Evolutionary conservation across 2,113 vertebrate species (phyloP), one percentile per base, ranked within the genome.

Genomic region (Mystacornis crossleyi): DNA sequence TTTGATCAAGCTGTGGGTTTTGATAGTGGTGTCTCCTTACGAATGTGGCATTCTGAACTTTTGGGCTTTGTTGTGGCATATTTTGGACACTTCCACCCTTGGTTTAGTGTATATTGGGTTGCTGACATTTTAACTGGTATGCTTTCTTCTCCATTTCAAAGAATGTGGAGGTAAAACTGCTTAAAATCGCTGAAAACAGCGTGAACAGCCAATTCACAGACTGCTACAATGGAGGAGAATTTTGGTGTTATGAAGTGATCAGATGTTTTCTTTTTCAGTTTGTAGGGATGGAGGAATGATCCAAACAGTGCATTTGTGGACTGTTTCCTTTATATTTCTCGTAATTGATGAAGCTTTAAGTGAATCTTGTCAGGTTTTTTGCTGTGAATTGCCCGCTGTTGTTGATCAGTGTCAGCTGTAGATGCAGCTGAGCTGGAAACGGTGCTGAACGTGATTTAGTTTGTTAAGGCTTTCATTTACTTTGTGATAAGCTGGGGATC

Each of bases 391-490:
- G 23, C 24, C 21, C 4, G 1, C 8, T 75, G 45, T 45, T 65
- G 33, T 64, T 77, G 67, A 55, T 47, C 17, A 17, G 33, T n/a
- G 42, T 58, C 47, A 80, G 54, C 78, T 91, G 28, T 24, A 85
- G 66, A 23, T 62, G 54, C 64, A 65, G 70, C 84, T 79, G 65
- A 94, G 33, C 70, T 79, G 48, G 81, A 88, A 85, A 60, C 0
- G 4, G 20, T 66, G 42, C 72, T 78, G 71, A 93, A 43, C 47
- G 9, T 11, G 15, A n/a, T 77, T 66, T 62, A 58, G 31, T 91
- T 64, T 65, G 82, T 92, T 85, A 81, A 86, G 33, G 62, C 86
- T 91, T 96, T 65, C n/a, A 62, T 91, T 94, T 86, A 47, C 85
- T 82, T 90, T 77, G 54, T 42, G 33, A 5, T 93, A 91, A 94